Evolutionary conservation across 2,797 vertebrate species (phyloP).

Genomic region (Oryzias sinensis): DNA sequence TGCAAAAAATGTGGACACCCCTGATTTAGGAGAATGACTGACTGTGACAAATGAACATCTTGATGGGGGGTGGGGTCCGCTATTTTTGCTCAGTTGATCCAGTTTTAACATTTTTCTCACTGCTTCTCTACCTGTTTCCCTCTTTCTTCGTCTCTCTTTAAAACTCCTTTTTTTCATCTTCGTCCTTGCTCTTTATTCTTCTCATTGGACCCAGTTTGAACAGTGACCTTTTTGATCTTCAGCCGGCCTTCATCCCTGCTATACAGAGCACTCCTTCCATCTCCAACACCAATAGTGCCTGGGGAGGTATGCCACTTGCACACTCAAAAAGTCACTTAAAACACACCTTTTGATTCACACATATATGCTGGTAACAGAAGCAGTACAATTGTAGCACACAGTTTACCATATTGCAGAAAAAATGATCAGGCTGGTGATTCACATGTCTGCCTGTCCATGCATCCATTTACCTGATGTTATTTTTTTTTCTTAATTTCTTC

Average conservation of each 20-base stretch:
- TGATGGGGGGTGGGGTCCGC: constrained; percentile 39
- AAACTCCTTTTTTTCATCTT: not conserved
- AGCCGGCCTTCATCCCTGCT: constrained; percentile 86
- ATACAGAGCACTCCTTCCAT: constrained; percentile 86
- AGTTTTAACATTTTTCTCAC: constrained; percentile 53
- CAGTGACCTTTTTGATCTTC: constrained; percentile 91
- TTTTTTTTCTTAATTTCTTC: not conserved
- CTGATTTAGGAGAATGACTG: not conserved
- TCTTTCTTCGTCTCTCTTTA: no score
- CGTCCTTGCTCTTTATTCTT: not conserved
- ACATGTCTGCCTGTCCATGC: constrained; percentile 10
- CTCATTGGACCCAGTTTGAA: constrained; percentile 85
- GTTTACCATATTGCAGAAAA: no score
- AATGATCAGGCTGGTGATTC: no score
- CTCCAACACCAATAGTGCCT: constrained; percentile 82
- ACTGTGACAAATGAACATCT: constrained; percentile 51
- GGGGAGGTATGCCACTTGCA: constrained; percentile 79
- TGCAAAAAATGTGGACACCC: no score
- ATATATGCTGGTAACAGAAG: constrained; percentile 7
- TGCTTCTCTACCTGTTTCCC: not conserved
- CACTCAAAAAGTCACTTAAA: not conserved
- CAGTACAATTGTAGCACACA: not conserved
- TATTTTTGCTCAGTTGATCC: constrained; percentile 47
- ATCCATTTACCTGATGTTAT: constrained; percentile 8
- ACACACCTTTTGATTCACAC: constrained; percentile 5